Conservation (phyloP, 2,888 invertebrate genomes). For the Cylindroiulus punctatus region DNA sequence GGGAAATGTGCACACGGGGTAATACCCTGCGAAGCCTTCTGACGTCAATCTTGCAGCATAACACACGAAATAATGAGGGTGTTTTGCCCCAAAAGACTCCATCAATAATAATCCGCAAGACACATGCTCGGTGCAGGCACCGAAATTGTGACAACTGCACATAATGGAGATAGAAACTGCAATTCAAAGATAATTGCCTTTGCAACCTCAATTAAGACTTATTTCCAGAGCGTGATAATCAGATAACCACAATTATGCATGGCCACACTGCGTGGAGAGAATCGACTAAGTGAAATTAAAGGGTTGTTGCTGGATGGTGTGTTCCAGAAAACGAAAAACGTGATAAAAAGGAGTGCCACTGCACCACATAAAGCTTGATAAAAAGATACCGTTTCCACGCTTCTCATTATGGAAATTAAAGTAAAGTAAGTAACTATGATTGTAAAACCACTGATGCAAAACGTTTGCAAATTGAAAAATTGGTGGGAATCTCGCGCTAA, state of each 20-base stretch:
- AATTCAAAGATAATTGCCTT: conserved; percentile 38
- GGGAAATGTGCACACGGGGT: conserved; percentile 22
- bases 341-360: too few relatives aligned
- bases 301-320: not conserved
- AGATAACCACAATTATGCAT: conserved; percentile 29
- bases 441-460: too few relatives aligned
- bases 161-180: conserved; percentile 29
- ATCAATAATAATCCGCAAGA: conserved; percentile 34
- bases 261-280: not conserved
- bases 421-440: too few relatives aligned
- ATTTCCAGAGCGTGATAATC: conserved; percentile 38
- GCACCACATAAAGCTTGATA: not conserved
- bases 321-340: not conserved
- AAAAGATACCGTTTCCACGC: too few relatives aligned
- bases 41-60: conserved; percentile 5
- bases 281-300: conserved; percentile 12
- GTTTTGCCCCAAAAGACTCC: conserved; percentile 31
- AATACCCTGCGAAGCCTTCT: conserved; percentile 3
- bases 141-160: conserved; percentile 25
- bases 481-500: too few relatives aligned
- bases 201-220: conserved; percentile 42
- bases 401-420: too few relatives aligned
- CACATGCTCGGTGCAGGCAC: conserved; percentile 22
- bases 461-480: too few relatives aligned
- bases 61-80: conserved; percentile 13